Conservation (phyloP, 2,113 vertebrate genomes). For the Actenoides hombroni region DNA sequence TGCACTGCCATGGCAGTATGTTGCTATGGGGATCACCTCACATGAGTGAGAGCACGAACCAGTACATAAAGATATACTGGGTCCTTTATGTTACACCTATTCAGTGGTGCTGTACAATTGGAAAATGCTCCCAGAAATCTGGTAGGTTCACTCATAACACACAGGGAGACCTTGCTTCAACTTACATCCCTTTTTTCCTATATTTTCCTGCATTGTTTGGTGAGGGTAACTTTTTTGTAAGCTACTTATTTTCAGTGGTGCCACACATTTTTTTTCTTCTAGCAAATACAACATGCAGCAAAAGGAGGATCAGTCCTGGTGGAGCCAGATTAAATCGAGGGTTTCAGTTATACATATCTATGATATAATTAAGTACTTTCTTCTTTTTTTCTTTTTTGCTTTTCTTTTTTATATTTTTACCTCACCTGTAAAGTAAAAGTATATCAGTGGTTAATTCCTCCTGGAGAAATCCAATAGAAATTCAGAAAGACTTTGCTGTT, state of each 20-base stretch:
- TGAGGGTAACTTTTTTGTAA: background rate
- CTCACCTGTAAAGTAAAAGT: constrained; percentile 3
- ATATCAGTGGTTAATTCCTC: background rate
- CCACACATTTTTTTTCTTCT: background rate
- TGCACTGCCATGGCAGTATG: background rate
- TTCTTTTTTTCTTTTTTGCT: background rate
- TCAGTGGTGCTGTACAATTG: background rate
- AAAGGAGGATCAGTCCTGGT: background rate
- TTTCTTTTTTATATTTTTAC: background rate
- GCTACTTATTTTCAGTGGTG: background rate
- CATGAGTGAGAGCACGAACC: background rate
- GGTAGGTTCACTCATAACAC: background rate
- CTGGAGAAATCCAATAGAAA: constrained; percentile 24
- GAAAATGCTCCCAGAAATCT: background rate
- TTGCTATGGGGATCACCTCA: constrained; percentile 54
- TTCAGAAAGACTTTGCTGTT: constrained; percentile 16
- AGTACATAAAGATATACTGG: background rate
- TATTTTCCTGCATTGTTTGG: background rate
- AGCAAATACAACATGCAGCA: background rate
- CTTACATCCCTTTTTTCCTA: background rate
- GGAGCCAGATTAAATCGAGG: background rate
- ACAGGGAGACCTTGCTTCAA: background rate
- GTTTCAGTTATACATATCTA: background rate
- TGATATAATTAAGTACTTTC: background rate
- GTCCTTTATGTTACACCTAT: background rate